Percentiles rank a stretch among this genome's conserved stretches.
Conservation (phyloP, 2,797 vertebrate genomes). For the Propithecus deckenii region DNA sequence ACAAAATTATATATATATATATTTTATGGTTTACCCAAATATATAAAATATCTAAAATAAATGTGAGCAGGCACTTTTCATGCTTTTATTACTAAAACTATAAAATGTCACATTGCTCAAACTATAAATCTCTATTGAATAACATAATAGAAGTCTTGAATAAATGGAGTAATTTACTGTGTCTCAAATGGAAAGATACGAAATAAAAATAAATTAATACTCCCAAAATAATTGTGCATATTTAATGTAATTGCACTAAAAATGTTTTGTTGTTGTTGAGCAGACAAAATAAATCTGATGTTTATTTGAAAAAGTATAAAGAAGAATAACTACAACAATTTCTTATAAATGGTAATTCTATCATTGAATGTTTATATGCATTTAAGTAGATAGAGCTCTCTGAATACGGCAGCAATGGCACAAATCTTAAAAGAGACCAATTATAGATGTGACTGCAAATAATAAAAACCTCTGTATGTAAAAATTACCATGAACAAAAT, state of each 20-base stretch:
- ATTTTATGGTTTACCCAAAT: background rate
- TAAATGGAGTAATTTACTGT: background rate
- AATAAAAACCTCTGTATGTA: background rate
- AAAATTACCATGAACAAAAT: constrained; percentile 31
- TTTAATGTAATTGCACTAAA: background rate
- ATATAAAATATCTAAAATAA: background rate
- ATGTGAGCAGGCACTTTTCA: background rate
- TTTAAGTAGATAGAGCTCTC: background rate
- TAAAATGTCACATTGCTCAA: background rate
- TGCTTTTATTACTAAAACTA: background rate
- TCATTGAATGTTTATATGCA: background rate
- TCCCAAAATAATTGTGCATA: background rate
- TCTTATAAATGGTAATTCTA: background rate
- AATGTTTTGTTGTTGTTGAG: background rate
- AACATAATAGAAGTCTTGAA: background rate
- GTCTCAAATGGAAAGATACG: background rate
- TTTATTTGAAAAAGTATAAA: background rate
- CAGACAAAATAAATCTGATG: background rate
- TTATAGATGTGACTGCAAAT: background rate
- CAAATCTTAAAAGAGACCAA: background rate
- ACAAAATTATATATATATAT: background rate
- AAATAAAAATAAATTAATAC: background rate
- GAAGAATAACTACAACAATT: background rate
- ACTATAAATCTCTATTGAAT: background rate
- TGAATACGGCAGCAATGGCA: background rate